phyloP scores from a whole-genome alignment of 2,797 vertebrate genomes.

The Myioborus miniatus region DNA sequence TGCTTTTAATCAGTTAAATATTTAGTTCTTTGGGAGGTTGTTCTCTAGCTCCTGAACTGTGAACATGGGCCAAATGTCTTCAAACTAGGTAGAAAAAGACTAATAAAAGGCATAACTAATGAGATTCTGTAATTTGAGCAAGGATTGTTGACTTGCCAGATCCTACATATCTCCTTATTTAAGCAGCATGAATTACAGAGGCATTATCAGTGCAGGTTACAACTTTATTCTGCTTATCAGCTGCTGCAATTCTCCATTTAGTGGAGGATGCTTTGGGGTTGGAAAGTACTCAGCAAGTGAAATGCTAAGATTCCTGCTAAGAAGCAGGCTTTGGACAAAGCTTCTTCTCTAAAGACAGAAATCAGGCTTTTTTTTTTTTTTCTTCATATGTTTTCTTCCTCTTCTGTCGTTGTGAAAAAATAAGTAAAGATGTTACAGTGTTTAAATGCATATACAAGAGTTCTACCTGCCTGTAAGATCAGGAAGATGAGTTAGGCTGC shows the following conservation, averaged over 20 bases:
- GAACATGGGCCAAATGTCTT: not conserved
- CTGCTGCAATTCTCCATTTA: not conserved
- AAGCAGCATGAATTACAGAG: not conserved
- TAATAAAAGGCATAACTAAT: slow-evolving; percentile 7
- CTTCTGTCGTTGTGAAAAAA: not conserved
- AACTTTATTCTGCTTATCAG: not conserved
- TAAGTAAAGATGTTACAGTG: not conserved
- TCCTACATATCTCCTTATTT: not conserved
- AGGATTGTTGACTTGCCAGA: not conserved
- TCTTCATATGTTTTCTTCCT: not conserved
- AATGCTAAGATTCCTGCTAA: not conserved
- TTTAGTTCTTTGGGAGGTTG: not conserved
- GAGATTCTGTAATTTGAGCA: not conserved
- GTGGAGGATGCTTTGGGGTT: not conserved
- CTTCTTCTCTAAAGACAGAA: not conserved
- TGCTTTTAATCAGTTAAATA: not conserved
- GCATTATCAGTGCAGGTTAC: not conserved
- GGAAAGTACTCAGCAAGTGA: not conserved
- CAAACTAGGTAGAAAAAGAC: not conserved
- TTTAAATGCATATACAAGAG: not conserved
- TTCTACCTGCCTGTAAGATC: not conserved
- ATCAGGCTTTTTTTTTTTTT: not conserved
- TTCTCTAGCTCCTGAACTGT: not conserved
- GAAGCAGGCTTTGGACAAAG: not conserved
- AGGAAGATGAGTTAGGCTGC: not conserved